A percentile compares a stretch with the other conserved stretches of the same genome.
Conservation (phyloP, 30 jellyfish, hydroid and myxozoan genomes). For the Mastigias papua region DNA sequence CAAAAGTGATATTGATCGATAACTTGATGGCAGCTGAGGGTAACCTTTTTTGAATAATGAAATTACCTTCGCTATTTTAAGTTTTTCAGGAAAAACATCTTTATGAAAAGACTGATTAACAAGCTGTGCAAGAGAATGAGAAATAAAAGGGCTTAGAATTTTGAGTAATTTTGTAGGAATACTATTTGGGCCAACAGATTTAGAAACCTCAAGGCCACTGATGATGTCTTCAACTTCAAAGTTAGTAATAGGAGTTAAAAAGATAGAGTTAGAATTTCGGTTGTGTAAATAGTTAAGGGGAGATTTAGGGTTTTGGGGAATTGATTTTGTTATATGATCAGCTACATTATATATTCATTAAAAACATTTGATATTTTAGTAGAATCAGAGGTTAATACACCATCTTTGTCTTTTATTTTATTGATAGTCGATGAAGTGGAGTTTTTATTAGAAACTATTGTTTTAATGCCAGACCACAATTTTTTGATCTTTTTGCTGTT, state of each 20-base stretch:
- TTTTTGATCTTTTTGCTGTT: background rate
- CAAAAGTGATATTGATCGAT: too few species aligned
- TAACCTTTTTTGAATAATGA: too few species aligned
- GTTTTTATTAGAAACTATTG: too few species aligned
- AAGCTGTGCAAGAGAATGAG: too few species aligned
- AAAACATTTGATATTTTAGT: background rate
- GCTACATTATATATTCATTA: background rate
- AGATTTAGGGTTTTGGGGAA: background rate
- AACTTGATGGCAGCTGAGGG: too few species aligned
- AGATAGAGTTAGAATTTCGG: background rate
- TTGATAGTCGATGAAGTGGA: too few species aligned
- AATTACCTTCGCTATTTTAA: too few species aligned
- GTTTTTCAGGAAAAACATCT: too few species aligned
- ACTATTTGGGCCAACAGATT: background rate
- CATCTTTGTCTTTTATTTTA: background rate
- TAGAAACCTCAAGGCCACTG: background rate
- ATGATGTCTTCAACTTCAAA: background rate
- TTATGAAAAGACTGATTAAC: too few species aligned
- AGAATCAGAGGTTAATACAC: background rate
- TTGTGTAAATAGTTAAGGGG: background rate
- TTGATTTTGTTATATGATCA: background rate
- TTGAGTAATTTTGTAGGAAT: background rate
- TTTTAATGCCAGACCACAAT: background rate
- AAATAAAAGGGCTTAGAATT: background rate
- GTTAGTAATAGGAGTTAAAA: background rate